A percentile compares a stretch with the other conserved stretches of the same genome.
Conservation (phyloP, 2,113 vertebrate species). For the Pteruthius melanotis region DNA sequence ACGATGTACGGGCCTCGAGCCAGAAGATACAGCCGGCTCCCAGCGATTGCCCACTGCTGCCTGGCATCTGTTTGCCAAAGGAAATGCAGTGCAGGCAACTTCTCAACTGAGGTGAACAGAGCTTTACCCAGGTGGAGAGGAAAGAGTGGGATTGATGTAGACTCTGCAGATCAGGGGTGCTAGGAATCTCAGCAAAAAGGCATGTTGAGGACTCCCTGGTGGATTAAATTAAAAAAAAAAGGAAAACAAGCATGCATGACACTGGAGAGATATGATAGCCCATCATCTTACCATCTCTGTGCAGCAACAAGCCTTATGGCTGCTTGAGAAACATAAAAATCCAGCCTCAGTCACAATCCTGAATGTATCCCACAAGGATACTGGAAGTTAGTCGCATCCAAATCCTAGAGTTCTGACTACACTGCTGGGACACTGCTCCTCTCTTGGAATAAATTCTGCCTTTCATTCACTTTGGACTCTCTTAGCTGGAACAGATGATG, state of each 20-base stretch:
- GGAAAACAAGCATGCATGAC: background rate
- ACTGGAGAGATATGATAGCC: background rate
- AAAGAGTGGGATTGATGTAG: background rate
- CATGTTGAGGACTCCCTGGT: background rate
- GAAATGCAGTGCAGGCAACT: background rate
- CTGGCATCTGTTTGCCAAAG: background rate
- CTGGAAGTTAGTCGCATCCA: background rate
- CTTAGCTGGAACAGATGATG: background rate
- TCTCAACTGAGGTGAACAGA: background rate
- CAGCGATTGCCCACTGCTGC: accelerated
- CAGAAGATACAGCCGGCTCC: background rate
- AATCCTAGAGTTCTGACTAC: background rate
- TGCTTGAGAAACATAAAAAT: background rate
- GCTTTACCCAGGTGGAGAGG: background rate
- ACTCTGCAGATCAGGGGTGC: background rate
- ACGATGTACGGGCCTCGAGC: background rate
- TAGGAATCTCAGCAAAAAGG: background rate
- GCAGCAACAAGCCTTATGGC: background rate
- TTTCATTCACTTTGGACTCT: background rate
- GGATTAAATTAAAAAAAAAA: background rate
- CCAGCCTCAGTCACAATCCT: background rate
- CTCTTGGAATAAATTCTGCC: background rate
- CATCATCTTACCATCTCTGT: background rate
- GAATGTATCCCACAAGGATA: background rate
- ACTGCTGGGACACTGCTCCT: background rate